A percentile compares a stretch with the other conserved stretches of the same genome.
Evolutionary conservation across 2,888 invertebrate genomes (phyloP).

Genomic region (Leptarthrus brevirostris): DNA sequence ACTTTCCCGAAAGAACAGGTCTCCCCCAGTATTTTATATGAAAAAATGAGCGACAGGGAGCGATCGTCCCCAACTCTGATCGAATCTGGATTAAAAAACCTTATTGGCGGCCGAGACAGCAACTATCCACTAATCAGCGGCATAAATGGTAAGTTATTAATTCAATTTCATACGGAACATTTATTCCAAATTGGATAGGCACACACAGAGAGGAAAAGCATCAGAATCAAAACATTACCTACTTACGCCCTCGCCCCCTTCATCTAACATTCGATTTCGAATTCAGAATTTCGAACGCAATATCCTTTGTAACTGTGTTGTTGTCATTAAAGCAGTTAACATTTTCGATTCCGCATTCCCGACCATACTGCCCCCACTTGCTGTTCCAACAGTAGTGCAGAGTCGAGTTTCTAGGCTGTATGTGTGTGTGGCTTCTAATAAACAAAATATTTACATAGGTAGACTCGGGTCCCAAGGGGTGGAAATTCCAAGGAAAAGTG

Average conservation of each 20-base stretch:
- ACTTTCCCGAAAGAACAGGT: slow-evolving; percentile 3
- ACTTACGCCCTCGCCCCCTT: background rate
- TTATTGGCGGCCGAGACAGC: slow-evolving; percentile 82
- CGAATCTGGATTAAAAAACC: slow-evolving; percentile 86
- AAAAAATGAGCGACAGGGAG: slow-evolving; percentile 87
- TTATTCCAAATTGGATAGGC: too few species aligned
- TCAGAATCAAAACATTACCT: slow-evolving; percentile 32
- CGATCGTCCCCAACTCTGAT: slow-evolving; percentile 88
- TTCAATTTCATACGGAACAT: background rate
- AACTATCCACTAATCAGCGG: slow-evolving; percentile 83
- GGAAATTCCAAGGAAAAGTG: background rate
- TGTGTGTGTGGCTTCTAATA: slow-evolving; percentile 8
- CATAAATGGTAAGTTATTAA: slow-evolving; percentile 71
- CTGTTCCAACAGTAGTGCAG: too few species aligned
- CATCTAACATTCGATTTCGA: background rate
- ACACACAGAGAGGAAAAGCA: background rate
- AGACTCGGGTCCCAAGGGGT: background rate
- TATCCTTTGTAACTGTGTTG: background rate
- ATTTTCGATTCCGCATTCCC: too few species aligned
- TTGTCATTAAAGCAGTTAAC: background rate
- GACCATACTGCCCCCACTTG: too few species aligned
- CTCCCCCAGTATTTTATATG: slow-evolving; percentile 60
- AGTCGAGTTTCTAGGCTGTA: background rate
- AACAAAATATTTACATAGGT: slow-evolving; percentile 33
- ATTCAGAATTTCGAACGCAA: slow-evolving; percentile 32